Percentiles rank a stretch among this genome's conserved stretches.
Evolutionary conservation across 2,113 vertebrate species (phyloP).

Genomic region (Antigone vipio): DNA sequence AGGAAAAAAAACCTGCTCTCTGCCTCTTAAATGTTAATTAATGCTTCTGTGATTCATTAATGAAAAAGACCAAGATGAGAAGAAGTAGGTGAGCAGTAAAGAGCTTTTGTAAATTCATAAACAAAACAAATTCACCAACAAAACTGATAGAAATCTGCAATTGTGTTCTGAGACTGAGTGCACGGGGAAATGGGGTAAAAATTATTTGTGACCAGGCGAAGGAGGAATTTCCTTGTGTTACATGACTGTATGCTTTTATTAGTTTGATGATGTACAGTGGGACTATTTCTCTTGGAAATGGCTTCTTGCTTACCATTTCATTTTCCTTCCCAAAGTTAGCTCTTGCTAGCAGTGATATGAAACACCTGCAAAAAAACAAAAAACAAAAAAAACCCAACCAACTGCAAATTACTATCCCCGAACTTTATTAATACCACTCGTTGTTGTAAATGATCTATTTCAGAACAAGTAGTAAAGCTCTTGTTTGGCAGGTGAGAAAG

Average conservation of each 20-base stretch:
- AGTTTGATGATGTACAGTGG: background rate
- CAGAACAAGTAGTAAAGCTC: background rate
- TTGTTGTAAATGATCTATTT: background rate
- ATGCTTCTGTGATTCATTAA: background rate
- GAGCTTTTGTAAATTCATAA: background rate
- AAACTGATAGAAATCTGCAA: background rate
- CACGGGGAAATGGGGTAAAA: background rate
- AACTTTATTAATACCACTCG: background rate
- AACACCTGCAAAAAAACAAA: background rate
- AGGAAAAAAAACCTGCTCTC: background rate
- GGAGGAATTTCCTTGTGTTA: slow-evolving; percentile 8
- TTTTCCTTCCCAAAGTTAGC: slow-evolving; percentile 36
- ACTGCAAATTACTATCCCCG: background rate
- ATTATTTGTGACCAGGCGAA: background rate
- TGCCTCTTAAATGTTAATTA: slow-evolving; percentile 21
- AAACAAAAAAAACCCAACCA: too few species aligned
- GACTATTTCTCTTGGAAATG: slow-evolving; percentile 50
- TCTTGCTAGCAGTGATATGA: background rate
- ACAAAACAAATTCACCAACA: background rate
- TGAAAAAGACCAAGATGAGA: background rate
- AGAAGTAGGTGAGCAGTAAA: background rate
- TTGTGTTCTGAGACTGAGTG: background rate
- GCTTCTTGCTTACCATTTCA: slow-evolving; percentile 40
- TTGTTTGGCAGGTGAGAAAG: background rate
- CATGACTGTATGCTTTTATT: slow-evolving; percentile 13